Conservation (phyloP, 2,797 vertebrate species). For the Esox lucius region DNA sequence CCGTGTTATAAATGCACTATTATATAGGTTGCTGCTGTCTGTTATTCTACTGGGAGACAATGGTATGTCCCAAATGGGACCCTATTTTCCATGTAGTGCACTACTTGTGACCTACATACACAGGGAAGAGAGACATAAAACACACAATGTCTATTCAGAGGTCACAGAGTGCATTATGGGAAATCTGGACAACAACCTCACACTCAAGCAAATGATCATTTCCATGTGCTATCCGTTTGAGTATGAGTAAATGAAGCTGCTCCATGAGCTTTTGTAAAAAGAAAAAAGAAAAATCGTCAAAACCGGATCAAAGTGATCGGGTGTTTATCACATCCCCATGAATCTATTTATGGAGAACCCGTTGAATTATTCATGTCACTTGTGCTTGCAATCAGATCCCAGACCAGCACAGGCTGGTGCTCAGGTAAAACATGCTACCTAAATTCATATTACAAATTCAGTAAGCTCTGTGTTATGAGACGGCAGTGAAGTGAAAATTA, state of each 20-base stretch:
- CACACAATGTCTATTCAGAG: not conserved
- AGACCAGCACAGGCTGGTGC: constrained; percentile 38
- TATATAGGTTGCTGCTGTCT: constrained; percentile 4
- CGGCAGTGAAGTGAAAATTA: not conserved
- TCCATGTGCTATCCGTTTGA: not conserved
- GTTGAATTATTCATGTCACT: constrained; percentile 59
- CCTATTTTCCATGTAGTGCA: no score
- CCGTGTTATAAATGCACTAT: constrained; percentile 29
- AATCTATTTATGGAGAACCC: constrained; percentile 54
- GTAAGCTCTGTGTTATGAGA: not conserved
- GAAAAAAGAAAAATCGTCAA: no score
- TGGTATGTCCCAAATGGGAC: not conserved
- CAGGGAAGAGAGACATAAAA: not conserved
- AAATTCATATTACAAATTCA: not conserved
- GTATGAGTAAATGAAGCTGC: not conserved
- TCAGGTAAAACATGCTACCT: not conserved
- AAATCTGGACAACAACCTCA: not conserved
- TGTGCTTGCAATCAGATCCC: constrained; percentile 32
- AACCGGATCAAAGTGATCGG: constrained; percentile 48
- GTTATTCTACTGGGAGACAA: not conserved
- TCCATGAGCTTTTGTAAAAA: constrained; percentile 16
- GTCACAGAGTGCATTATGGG: constrained; percentile 3
- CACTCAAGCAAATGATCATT: not conserved
- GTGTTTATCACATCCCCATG: constrained; percentile 30
- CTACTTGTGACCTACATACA: no score